Evolutionary conservation across 2,113 vertebrate genomes (phyloP).

Genomic region (Morone saxatilis): DNA sequence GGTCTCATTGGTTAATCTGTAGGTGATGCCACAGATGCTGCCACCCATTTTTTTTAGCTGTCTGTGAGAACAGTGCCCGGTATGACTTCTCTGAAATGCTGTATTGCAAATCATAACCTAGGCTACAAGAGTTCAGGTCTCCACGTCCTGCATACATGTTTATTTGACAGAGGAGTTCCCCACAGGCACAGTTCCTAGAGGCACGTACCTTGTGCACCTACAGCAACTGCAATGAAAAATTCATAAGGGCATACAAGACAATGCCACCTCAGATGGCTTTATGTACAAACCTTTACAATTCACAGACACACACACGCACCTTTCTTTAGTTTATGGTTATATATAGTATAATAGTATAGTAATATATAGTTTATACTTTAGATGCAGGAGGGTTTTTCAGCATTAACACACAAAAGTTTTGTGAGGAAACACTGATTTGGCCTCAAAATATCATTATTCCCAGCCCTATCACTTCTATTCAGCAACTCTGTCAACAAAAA

Average conservation of each 20-base stretch:
- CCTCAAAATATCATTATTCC: not conserved
- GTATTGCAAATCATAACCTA: not conserved
- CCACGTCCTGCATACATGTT: not conserved
- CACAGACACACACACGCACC: conserved; percentile 1
- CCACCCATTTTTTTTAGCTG: not conserved
- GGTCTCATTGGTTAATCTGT: too few relatives aligned
- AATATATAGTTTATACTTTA: not conserved
- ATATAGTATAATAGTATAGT: too few relatives aligned
- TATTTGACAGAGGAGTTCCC: conserved; percentile 6
- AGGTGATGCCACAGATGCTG: not conserved
- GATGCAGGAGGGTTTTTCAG: conserved; percentile 1
- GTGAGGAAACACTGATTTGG: conserved; percentile 20
- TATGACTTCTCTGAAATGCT: not conserved
- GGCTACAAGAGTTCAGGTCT: not conserved
- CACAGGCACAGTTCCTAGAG: not conserved
- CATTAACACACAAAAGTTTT: not conserved
- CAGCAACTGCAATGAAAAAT: conserved; percentile 34
- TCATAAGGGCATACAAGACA: not conserved
- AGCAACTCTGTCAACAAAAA: conserved; percentile 5
- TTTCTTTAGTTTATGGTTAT: not conserved
- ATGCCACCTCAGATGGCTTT: not conserved
- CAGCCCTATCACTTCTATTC: not conserved
- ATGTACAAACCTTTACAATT: not conserved
- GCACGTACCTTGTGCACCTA: not conserved
- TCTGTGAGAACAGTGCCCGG: not conserved